Evolutionary conservation across 2,113 vertebrate genomes (phyloP), one percentile per base, ranked within the genome.

Genomic region (Embiotoca jacksoni): DNA sequence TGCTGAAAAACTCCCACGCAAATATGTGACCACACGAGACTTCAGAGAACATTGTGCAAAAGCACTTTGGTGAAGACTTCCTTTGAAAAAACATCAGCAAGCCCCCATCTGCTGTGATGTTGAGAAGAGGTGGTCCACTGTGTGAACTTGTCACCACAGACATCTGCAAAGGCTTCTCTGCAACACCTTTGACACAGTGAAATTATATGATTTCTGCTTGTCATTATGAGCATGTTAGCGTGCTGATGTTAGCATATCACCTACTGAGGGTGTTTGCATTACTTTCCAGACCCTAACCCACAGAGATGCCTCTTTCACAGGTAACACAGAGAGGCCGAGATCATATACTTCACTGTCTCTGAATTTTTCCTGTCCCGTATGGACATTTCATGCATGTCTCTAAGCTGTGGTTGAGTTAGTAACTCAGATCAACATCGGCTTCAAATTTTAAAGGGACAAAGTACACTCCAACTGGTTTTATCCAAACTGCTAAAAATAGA

Each of bases 31-130:
- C 41, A 61, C 31, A 66, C 15, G 3, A 46, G 1, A 65, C 30
- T 6, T 6, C 9, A 53, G 32, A 74, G 13, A 77, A 75, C 61
- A 59, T 35, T 37, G 5, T 55, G 33, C 59, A 72, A 60, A 64
- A 68, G 53, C 7, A 10, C 32, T 81, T 74, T 72, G 83, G 81
- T 80, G 36, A 82, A 72, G 64, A 72, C 71, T 73, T 79, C 58
- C 67, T 80, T 49, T 60, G 1, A 72, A 44, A 53, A 55, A 53
- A 30, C 14, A 23, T 39, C 7, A n/a, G 8, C 2, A 46, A 70
- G 15, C 57, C 36, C 54, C 0, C 0, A 60, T 16, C 4, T 44
- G 10, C 15, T 8, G 3, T 15, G 8, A 4, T 16, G n/a, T 41
- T 3, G 13, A 13, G 8, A 23, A 7, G 46, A 44, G 2, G 7